Conservation (phyloP, 2,888 invertebrate genomes). For the Mimachlamys varia region DNA sequence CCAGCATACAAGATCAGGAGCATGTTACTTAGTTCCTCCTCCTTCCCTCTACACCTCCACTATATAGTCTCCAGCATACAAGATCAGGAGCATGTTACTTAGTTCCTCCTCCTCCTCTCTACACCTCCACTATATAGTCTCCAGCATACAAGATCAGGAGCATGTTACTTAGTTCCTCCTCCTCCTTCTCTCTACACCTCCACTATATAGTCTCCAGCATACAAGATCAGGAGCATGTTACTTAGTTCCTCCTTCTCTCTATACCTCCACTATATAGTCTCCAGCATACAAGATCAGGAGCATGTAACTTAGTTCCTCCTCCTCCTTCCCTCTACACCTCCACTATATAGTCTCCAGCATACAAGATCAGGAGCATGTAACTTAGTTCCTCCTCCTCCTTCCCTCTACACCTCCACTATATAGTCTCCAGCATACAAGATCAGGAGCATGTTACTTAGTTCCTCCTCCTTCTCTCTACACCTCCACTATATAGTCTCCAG, state of each 20-base stretch:
- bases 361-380: not conserved
- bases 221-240: not conserved
- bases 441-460: not conserved
- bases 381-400: not conserved
- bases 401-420: not conserved
- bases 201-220: too few relatives aligned
- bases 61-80: too few relatives aligned
- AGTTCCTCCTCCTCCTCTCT: not conserved
- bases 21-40: not conserved
- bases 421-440: too few relatives aligned
- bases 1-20: not conserved
- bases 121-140: too few relatives aligned
- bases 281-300: not conserved
- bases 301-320: not conserved
- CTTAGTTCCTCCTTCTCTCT: not conserved
- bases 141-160: not conserved
- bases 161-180: not conserved
- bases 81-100: not conserved
- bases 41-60: not conserved
- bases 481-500: too few relatives aligned
- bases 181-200: not conserved
- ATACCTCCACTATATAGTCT: too few relatives aligned
- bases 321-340: not conserved
- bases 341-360: too few relatives aligned
- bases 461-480: not conserved